These are phyloP conservation scores for Cephus runcator DNA, from an alignment of 2,888 invertebrate species.

Conservation along the genomic window DNA sequence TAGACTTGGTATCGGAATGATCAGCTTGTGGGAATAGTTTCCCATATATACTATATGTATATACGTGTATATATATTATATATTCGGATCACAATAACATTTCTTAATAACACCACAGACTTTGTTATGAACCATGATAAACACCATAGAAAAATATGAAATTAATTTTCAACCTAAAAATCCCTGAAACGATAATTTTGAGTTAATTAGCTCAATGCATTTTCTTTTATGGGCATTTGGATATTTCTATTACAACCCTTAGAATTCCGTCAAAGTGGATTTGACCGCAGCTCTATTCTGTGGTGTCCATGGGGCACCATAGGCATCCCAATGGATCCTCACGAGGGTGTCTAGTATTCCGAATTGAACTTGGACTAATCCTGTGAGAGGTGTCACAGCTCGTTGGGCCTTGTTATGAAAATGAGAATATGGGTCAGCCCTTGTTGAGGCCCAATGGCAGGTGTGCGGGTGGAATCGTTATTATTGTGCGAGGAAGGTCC, in stretches of 20 bases:
- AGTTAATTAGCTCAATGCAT: no score
- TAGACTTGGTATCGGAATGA: constrained; percentile 59
- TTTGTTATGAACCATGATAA: background rate
- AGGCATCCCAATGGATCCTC: no score
- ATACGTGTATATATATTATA: constrained; percentile 5
- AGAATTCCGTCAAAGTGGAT: no score
- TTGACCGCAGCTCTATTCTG: no score
- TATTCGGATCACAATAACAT: no score
- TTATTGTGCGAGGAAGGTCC: constrained; percentile 44
- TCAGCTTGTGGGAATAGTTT: constrained; percentile 54
- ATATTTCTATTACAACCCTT: no score
- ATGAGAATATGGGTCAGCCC: constrained; percentile 42
- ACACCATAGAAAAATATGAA: background rate
- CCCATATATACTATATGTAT: background rate
- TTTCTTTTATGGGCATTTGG: no score
- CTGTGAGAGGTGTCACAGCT: constrained; percentile 30
- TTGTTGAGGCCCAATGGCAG: constrained; percentile 33
- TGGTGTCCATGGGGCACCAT: no score
- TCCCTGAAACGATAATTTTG: no score
- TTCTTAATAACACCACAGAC: no score
- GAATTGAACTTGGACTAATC: constrained; percentile 18
- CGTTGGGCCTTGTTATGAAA: constrained; percentile 34
- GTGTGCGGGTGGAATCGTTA: constrained; percentile 57
- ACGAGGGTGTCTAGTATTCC: no score
- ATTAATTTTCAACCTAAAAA: no score